Conservation (phyloP, 2,113 vertebrate species). For the Alexandromys fortis region DNA sequence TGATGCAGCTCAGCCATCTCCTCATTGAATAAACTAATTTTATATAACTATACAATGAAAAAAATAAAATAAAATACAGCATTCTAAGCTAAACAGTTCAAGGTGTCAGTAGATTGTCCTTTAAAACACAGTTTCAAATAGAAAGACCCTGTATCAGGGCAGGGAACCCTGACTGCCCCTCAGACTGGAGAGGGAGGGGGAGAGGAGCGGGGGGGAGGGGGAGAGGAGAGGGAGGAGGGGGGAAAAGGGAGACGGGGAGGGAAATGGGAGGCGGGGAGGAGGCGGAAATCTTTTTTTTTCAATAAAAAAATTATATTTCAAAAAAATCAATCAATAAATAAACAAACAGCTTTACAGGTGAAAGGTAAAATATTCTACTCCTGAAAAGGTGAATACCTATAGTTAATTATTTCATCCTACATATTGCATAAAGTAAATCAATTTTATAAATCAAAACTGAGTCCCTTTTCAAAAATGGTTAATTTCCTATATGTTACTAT, state of each 20-base stretch:
- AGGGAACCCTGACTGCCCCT: no score
- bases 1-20: neutral
- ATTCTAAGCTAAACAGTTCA: neutral
- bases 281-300: no score
- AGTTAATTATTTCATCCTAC: neutral
- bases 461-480: neutral
- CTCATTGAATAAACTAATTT: neutral
- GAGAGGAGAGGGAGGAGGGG: no score
- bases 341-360: neutral
- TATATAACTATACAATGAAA: neutral
- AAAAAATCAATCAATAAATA: neutral
- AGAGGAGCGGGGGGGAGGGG: no score
- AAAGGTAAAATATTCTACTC: neutral
- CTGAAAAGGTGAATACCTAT: neutral
- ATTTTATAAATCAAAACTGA: slow-evolving; percentile 44
- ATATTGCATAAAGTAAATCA: neutral
- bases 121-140: neutral
- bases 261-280: no score
- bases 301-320: no score
- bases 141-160: neutral
- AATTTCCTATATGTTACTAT: neutral
- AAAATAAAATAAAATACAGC: slow-evolving; percentile 26
- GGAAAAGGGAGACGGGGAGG: no score
- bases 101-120: neutral
- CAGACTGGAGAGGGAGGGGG: no score